phyloP scores from a whole-genome alignment of 2,888 invertebrate genomes.

The Agonopterix arenella region DNA sequence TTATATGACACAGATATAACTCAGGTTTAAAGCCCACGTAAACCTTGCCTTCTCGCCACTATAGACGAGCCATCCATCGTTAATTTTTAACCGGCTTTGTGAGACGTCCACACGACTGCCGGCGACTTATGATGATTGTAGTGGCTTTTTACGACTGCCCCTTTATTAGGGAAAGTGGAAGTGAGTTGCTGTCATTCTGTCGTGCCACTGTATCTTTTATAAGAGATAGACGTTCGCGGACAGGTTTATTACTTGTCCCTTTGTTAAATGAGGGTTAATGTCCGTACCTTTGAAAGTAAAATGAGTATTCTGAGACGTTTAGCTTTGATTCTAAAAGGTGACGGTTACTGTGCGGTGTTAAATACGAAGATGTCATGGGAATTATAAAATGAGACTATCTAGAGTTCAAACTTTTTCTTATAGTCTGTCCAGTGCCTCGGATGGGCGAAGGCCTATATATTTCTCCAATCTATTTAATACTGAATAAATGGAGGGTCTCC shows the following conservation, averaged over 20 bases:
- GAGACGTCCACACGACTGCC: conserved; percentile 27
- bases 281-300: background rate
- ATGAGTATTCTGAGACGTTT: background rate
- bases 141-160: conserved; percentile 63
- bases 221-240: conserved; percentile 44
- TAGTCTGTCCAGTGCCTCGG: too few species aligned
- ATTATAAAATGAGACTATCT: too few species aligned
- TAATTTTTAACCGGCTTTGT: conserved; percentile 57
- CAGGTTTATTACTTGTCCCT: conserved; percentile 54
- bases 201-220: conserved; percentile 55
- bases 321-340: too few species aligned
- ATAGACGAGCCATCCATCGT: conserved; percentile 17
- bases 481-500: too few species aligned
- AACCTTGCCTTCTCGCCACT: too few species aligned
- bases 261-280: conserved; percentile 24
- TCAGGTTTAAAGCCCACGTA: too few species aligned
- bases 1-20: too few species aligned
- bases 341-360: too few species aligned
- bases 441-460: too few species aligned
- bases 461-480: too few species aligned
- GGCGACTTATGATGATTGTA: conserved; percentile 70
- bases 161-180: conserved; percentile 65
- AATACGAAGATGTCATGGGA: too few species aligned
- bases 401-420: too few species aligned
- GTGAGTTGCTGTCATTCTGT: conserved; percentile 43